These are phyloP conservation scores for Theristicus caerulescens DNA, from an alignment of 2,113 vertebrate species.

Conservation along the genomic window DNA sequence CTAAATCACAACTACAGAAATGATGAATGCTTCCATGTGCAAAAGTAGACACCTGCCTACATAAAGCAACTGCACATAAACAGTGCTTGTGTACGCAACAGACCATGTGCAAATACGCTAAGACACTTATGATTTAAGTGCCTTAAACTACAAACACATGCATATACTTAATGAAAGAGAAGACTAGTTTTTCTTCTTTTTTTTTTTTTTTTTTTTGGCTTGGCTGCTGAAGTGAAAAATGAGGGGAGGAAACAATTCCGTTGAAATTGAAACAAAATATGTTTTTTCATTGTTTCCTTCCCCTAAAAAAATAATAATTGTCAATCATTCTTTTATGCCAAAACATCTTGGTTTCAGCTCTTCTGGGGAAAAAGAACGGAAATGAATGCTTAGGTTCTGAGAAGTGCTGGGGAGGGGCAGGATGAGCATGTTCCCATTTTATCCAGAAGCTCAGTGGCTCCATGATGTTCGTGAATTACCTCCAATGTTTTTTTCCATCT, in stretches of 20 bases:
- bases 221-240: constrained; percentile 41
- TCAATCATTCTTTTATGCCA: not conserved
- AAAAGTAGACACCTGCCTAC: constrained; percentile 33
- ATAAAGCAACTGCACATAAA: not conserved
- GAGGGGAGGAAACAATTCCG: constrained; percentile 37
- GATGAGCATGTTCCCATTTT: not conserved
- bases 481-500: not conserved
- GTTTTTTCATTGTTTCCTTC: constrained; percentile 27
- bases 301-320: not conserved
- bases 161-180: not conserved
- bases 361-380: not conserved
- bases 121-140: constrained; percentile 1
- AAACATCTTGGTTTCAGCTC: not conserved
- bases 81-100: not conserved
- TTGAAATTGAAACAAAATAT: constrained; percentile 29
- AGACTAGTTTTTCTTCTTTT: not conserved
- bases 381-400: not conserved
- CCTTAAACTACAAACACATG: constrained; percentile 40
- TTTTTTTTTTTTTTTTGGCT: not conserved
- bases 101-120: not conserved
- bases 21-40: constrained; percentile 60
- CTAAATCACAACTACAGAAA: constrained; percentile 30
- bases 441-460: not conserved
- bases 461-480: not conserved
- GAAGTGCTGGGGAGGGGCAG: not conserved